phyloP scores from a whole-genome alignment of 2,797 vertebrate genomes.

The Darevskia mixta region DNA sequence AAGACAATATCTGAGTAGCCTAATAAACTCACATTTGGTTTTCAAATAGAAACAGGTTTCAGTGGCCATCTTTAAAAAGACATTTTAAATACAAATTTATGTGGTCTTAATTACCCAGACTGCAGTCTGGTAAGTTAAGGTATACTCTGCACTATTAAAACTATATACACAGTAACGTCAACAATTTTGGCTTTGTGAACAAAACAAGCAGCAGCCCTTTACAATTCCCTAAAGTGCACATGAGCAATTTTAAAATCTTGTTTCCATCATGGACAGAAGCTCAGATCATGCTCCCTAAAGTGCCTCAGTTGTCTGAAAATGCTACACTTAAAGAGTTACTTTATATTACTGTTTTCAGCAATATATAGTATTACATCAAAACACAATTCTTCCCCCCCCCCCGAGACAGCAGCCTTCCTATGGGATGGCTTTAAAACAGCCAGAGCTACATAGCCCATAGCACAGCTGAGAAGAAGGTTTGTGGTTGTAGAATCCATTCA shows the following conservation, averaged over 20 bases:
- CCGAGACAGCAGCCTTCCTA: not conserved
- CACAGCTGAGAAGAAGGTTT: not conserved
- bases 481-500: not conserved
- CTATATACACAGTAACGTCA: not conserved
- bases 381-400: accelerated
- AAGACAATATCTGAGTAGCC: not conserved
- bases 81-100: not conserved
- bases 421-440: not conserved
- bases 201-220: not conserved
- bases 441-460: not conserved
- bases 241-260: not conserved
- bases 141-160: not conserved
- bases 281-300: not conserved
- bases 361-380: not conserved
- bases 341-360: not conserved
- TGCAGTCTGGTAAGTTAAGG: not conserved
- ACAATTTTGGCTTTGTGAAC: not conserved
- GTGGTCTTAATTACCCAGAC: not conserved
- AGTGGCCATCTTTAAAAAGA: not conserved
- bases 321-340: not conserved
- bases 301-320: not conserved
- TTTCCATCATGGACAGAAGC: not conserved
- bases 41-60: not conserved
- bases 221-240: not conserved
- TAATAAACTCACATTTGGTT: not conserved